phyloP scores from a whole-genome alignment of 2,113 vertebrate species.

The Turnix velox region DNA sequence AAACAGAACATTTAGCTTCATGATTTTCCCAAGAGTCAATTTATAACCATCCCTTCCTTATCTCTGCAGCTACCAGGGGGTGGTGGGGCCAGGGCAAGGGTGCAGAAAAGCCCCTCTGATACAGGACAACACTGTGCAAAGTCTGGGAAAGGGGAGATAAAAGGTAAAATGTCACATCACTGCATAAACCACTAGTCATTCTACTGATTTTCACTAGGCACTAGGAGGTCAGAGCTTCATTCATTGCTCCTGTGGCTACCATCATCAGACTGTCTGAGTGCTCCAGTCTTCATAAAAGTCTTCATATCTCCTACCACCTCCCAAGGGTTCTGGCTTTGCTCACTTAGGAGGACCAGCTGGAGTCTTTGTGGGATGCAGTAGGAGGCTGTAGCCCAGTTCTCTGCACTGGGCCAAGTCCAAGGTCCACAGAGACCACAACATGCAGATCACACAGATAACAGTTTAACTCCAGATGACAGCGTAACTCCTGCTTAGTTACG shows the following conservation, averaged over 20 bases:
- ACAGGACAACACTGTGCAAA: background rate
- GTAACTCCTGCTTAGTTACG: background rate
- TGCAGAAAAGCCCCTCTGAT: background rate
- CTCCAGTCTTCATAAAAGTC: background rate
- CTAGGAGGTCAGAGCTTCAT: background rate
- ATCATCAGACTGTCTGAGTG: background rate
- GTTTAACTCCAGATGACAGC: background rate
- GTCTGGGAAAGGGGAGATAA: background rate
- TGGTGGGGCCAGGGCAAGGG: background rate
- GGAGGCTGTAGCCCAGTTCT: background rate
- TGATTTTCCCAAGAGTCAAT: background rate
- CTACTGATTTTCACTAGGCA: background rate
- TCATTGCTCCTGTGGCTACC: background rate
- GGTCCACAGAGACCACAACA: too few species aligned
- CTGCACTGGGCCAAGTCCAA: background rate
- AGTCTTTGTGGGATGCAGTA: background rate
- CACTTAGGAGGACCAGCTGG: background rate
- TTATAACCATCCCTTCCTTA: background rate
- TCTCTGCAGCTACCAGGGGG: background rate
- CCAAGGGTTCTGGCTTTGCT: background rate
- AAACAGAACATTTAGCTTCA: background rate
- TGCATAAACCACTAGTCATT: background rate
- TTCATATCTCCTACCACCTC: background rate
- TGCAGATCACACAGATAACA: background rate
- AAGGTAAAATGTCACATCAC: fast-evolving